phyloP scores from a whole-genome alignment of 2,113 vertebrate species.

The Struthidea cinerea region DNA sequence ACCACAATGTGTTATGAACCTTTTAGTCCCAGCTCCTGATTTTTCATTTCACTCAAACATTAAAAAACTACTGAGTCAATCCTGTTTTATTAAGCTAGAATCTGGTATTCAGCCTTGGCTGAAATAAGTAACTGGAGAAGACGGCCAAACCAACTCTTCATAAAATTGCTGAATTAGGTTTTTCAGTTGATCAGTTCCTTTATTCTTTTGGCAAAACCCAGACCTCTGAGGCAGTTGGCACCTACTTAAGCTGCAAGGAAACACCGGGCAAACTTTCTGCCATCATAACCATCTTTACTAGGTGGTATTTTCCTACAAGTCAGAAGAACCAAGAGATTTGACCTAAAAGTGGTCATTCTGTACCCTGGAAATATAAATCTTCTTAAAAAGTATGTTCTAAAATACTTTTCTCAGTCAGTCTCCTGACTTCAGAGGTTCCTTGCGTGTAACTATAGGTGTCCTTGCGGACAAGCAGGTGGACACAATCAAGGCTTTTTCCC shows the following conservation, averaged over 20 bases:
- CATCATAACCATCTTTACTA: neutral
- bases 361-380: neutral
- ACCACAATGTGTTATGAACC: rapidly evolving
- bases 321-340: neutral
- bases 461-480: neutral
- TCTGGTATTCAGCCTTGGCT: neutral
- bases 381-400: neutral
- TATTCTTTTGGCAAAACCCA: neutral
- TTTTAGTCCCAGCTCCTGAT: neutral
- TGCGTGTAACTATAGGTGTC: neutral
- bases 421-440: neutral
- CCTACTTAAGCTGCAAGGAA: neutral
- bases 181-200: neutral
- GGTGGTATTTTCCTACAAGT: neutral
- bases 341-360: neutral
- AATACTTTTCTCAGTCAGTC: neutral
- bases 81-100: neutral
- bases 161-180: neutral
- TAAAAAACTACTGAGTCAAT: neutral
- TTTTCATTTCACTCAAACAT: neutral
- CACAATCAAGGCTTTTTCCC: neutral
- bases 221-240: neutral
- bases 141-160: neutral
- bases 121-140: neutral
- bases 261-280: neutral